Evolutionary conservation across 2,888 invertebrate species (phyloP).

Genomic region (Sepioteuthis lessoniana): DNA sequence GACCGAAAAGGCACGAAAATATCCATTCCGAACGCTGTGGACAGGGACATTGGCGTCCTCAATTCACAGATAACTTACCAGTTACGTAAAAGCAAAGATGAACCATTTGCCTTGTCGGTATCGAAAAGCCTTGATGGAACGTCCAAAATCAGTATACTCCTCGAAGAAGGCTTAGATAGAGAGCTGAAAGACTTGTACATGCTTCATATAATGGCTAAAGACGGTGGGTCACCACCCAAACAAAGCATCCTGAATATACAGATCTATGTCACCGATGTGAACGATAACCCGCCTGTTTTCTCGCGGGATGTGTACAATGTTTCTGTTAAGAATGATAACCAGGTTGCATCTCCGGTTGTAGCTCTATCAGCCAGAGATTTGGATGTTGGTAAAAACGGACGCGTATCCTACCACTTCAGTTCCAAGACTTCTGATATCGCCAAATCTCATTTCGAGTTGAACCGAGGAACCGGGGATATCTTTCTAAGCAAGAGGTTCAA

Average conservation of each 20-base stretch:
- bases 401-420: constrained; percentile 84
- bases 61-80: neutral
- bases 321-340: constrained; percentile 92
- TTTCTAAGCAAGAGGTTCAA: constrained; percentile 83
- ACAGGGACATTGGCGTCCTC: neutral
- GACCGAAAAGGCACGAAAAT: neutral
- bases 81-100: neutral
- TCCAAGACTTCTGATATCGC: constrained; percentile 81
- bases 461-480: constrained; percentile 61
- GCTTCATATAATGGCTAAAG: neutral
- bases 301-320: constrained; percentile 84
- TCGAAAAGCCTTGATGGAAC: neutral
- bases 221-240: neutral
- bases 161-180: neutral
- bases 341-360: constrained; percentile 87
- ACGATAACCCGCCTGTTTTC: constrained; percentile 95
- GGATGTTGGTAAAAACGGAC: constrained; percentile 88
- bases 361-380: constrained; percentile 91
- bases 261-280: constrained; percentile 85
- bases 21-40: neutral
- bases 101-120: neutral
- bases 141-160: neutral
- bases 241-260: neutral
- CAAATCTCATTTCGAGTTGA: constrained; percentile 79
- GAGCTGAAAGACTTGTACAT: constrained; percentile 1